A percentile compares a stretch with the other conserved stretches of the same genome.
phyloP scores from a whole-genome alignment of 2,113 vertebrate genomes.

The Carollia perspicillata region DNA sequence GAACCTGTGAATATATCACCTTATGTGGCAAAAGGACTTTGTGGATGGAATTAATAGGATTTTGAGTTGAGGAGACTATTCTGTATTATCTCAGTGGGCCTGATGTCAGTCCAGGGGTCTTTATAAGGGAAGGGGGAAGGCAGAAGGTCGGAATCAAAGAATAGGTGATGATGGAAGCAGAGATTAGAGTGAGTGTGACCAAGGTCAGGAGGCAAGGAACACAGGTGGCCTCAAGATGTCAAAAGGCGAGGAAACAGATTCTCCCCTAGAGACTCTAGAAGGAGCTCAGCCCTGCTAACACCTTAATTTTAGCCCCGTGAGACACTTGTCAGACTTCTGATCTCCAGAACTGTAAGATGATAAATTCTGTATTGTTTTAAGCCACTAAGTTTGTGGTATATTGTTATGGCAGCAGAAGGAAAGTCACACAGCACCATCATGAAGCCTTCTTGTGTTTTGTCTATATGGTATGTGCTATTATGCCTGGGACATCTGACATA shows the following conservation, averaged over 20 bases:
- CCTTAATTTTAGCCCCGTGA: not conserved
- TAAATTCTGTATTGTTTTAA: not conserved
- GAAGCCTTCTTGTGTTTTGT: not conserved
- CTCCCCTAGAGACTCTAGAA: not conserved
- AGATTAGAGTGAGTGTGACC: not conserved
- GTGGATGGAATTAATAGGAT: not conserved
- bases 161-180: not conserved
- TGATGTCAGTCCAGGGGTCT: not conserved
- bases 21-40: not conserved
- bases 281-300: fast-evolving
- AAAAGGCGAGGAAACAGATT: too few species aligned
- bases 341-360: not conserved
- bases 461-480: too few species aligned
- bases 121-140: not conserved
- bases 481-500: not conserved
- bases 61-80: not conserved
- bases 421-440: too few species aligned
- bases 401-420: not conserved
- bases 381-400: not conserved
- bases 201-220: not conserved
- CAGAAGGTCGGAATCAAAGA: not conserved
- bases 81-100: not conserved
- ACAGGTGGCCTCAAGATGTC: not conserved
- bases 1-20: not conserved
- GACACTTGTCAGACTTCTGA: not conserved